Base-by-base conservation (phyloP, 2,888 invertebrate genomes). In the Euclidia mi region DNA sequence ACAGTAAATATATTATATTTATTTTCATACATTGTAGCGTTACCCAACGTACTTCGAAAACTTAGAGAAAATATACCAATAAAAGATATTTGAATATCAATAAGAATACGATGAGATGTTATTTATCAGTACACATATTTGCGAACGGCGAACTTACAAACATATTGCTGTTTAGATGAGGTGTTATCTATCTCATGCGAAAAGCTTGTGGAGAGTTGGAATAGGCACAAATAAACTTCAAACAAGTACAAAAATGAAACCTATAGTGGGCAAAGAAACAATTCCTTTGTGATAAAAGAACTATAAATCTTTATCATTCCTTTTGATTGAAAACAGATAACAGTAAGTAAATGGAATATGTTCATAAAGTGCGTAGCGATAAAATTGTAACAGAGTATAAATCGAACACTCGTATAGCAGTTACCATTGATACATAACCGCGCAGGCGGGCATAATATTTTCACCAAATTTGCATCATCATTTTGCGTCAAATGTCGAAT, bases 401-500 rank as follows among this genome's bases (percentile, higher is more conserved):
- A 70, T 63, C 70, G 60, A 70, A 85, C 74, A 77, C 67, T 79
- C 71, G 61, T 69, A 65, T 62, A 76, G 65, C 61, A 70, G 51
- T 66, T 61, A 61, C 76, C 81, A 84, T 86, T 85, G 85, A 82
- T 87, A 87, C 81, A 82, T 86, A 85, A 85, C 82, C 81, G 83
- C 81, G 86, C n/a, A n/a, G n/a, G n/a, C n/a, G n/a, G n/a, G n/a
- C 63, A 68, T 71, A 74, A 74, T 74, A 71, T 88, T 87, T 87
- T 85, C 84, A 74, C 68, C 65, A 82, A 87, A 88, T 89, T 89
- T 85, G 84, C 87, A 87, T 86, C 83, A 86, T 85, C 85, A 86
- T 88, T 90, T 84, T 71, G 79, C 84, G 85, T 89, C 86, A 89
- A 89, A 90, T 89, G 85, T 89, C 85, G 87, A 85, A 88, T 87